These are phyloP conservation scores for Microctenopoma stevenorrisi DNA, from an alignment of 2,797 vertebrate species.

Conservation along the genomic window DNA sequence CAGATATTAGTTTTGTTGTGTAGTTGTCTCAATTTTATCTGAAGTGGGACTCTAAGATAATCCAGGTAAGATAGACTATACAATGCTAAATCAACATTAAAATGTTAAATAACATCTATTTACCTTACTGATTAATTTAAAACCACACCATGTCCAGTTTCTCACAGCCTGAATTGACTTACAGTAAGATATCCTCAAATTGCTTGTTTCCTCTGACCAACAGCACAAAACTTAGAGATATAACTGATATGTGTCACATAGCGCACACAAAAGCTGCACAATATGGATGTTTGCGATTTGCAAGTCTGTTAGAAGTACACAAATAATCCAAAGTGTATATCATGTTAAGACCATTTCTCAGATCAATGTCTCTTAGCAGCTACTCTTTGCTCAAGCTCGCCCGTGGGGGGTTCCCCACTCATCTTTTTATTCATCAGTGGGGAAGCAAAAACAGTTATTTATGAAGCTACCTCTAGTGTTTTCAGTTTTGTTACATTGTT, in stretches of 20 bases:
- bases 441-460: slow-evolving; percentile 37
- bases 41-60: too few species aligned
- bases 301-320: not conserved
- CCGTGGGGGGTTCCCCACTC: slow-evolving; percentile 28
- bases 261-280: not conserved
- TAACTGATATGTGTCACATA: not conserved
- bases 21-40: too few species aligned
- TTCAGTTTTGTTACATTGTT: slow-evolving; percentile 2
- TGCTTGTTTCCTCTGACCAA: not conserved
- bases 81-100: too few species aligned
- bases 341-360: slow-evolving; percentile 22
- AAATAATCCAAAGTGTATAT: slow-evolving; percentile 33
- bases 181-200: not conserved
- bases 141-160: too few species aligned
- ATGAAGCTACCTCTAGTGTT: slow-evolving; percentile 21
- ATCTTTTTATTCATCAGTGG: slow-evolving; percentile 35
- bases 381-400: slow-evolving; percentile 35
- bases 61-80: too few species aligned
- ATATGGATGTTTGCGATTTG: not conserved
- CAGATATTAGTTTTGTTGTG: too few species aligned
- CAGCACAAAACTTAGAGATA: not conserved
- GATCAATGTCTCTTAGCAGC: slow-evolving; percentile 33
- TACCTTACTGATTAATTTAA: too few species aligned
- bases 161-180: too few species aligned
- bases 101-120: not conserved